Base-by-base conservation (phyloP, 2,113 vertebrate species). In the Ornithorhynchus anatinus region DNA sequence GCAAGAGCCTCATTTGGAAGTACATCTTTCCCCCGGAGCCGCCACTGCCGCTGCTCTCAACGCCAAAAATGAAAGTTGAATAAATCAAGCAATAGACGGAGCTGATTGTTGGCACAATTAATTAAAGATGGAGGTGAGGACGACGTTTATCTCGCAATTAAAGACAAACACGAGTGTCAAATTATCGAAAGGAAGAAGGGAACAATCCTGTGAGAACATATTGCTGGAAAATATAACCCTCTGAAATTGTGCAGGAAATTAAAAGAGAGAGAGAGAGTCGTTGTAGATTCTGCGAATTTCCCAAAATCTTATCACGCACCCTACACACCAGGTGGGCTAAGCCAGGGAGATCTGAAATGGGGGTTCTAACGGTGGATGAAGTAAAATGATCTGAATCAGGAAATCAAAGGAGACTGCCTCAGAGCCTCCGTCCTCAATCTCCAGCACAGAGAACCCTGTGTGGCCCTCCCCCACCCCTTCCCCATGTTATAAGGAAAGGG, bases 41-140 rank as follows among this genome's bases (percentile, higher is more conserved):
- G 80, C 59, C 44, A 83, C n/a, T n/a, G n/a, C 78, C 70, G 79
- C 73, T 85, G 54, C 66, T 51, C 58, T 84, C 87, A 77, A 74
- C 80, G 82, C 78, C 80, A 91, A 91, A n/a, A n/a, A 88, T 80
- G 82, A 87, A 86, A 82, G 57, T 67, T 62, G 80, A 73, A 87
- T 84, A 86, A 88, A 88, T 83, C 80, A 84, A 54, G 31, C 57
- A 82, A 83, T 87, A 84, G 89, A 91, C 87, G 36, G 66, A 69
- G 84, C 85, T 72, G 80, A 84, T 73, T 45, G 7, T 79, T 84
- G 82, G 77, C 81, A 86, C 69, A 88, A 90, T 86, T 89, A 89
- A 82, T 89, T 90, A 91, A 81, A 87, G 58, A 63, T 39, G 45
- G 68, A 87, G 66, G 61, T 6, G 9, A 90, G 69, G 73, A 72